Base-by-base conservation (phyloP, 2,797 vertebrate species). In the Hyperoplus lanceolatus region DNA sequence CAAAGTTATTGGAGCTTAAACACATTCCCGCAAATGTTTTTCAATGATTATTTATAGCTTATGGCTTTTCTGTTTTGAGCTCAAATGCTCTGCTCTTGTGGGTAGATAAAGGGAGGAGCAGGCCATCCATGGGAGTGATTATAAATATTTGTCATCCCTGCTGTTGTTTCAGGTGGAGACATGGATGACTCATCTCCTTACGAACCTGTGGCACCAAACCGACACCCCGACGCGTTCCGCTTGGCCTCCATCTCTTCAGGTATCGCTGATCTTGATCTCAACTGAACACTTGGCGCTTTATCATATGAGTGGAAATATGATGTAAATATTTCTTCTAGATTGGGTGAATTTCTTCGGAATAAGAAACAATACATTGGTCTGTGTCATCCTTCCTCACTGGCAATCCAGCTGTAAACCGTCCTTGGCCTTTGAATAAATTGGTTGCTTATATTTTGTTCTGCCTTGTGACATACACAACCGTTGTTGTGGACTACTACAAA, bases 161-260 rank as follows among this genome's bases (percentile, higher is more conserved):
- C 38, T 87, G 57, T 90, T 78, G 81, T 92, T 90, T 49, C 87
- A 96, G 98, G 96, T 81, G 97, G 97, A 79, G 97, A 98, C 68
- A 96, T 97, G 91, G 98, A 98, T 0, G 97, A 99, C 84, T 95
- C 95, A 13, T 98, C 98, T 13, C 98, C 98, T 0, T 99, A 99
- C 1, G 98, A 99, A 91, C 97, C 97, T 0, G 96, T 96, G 70
- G 96, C 95, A 54, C 92, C 93, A 4, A 96, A 96, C 54, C 96
- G 96, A 45, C 96, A 96, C 78, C 96, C 96, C 0, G 97, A 99
- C 76, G 96, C 96, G 58, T 96, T 97, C 89, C 96, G 97, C 66
- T 94, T 98, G 50, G 98, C 98, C 82, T 98, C 98, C 66, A 99
- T 99, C 93, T 97, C 96, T 91, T 98, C 98, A 96, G 97, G 98